Evolutionary conservation across 2,888 invertebrate genomes (phyloP), one percentile per base, ranked within the genome.

Genomic region (Allolobophora icterica): DNA sequence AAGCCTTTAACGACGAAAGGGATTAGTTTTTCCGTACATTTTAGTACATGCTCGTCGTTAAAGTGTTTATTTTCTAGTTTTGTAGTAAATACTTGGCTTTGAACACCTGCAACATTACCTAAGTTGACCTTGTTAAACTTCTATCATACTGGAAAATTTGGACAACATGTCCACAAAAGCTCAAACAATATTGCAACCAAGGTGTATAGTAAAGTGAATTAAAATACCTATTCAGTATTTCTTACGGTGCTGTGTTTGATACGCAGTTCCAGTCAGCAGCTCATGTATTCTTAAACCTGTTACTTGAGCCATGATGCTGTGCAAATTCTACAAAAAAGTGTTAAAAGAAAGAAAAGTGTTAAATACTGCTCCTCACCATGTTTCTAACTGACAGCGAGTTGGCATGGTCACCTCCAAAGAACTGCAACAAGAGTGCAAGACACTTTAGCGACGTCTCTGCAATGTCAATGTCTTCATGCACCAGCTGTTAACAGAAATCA

Each of bases 321-420:
- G 4, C 19, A 58, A 58, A 58, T 58, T 71, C 71, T 71, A 71
- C n/a, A n/a, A 0, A 30, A 71, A 3, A 45, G 45, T 17, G 1
- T n/a, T n/a, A n/a, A n/a, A n/a, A n/a, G n/a, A n/a, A n/a, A 71
- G 11, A 71, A 71, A n/a, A 71, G 13, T n/a, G 30, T 71, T 30
- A 71, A n/a, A 71, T n/a, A 71, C 8, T 6, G n/a, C 87, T 34
- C 30, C 42, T 40, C 34, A 92, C 92, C 91, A 92, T 92, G 71
- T 92, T 92, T 42, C 89, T 89, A 33, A 34, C 30, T 15, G 91
- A 91, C 83, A 92, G 90, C 35, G 95, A 93, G 30, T 95, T 94
- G 90, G 93, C 93, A 92, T 94, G 94, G 92, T 95, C 95, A n/a
- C 95, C 95, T n/a, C 95, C 95, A 94, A 94, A 95, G 91, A 95